Evolutionary conservation across 2,113 vertebrate species (phyloP), one percentile per base, ranked within the genome.

Genomic region (Salminus brasiliensis): DNA sequence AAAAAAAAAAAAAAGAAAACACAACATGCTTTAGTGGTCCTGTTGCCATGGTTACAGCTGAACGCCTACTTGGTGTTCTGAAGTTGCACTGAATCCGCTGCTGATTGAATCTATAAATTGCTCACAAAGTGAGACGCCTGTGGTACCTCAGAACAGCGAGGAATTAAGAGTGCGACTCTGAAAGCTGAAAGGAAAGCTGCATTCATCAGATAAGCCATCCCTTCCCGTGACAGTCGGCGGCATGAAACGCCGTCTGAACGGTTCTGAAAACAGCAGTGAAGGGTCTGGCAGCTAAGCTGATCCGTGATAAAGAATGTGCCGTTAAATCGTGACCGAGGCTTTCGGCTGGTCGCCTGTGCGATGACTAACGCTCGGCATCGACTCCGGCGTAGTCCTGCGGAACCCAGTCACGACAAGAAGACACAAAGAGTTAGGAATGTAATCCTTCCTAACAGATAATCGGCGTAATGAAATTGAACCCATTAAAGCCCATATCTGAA

Each of bases 21-120:
- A 13, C 15, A 76, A 23, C 45, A 15, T 5, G 9, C 30, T 78
- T 83, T 36, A 57, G 39, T 39, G 55, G n/a, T 66, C 34, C 36
- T 55, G 77, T 84, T 84, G 69, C 74, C 66, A 84, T n/a, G 76
- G 66, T 43, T 53, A 84, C 79, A 75, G 23, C 30, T 72, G 68
- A 41, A 72, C 70, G 52, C 72, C 72, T 53, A 29, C 70, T 76
- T 52, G 11, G 25, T n/a, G 57, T 57, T 57, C 34, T 59, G 23
- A 18, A 36, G 18, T 74, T 32, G 55, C 3, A 55, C 25, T 62
- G 57, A 13, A 41, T 32, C 32, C 11, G 0, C 29, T 74, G 76
- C 49, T 29, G 66, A 74, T 23, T 39, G 72, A 71, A 23, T 75
- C 76, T 71, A 75, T 75, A 79, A 83, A 83, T 66, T 79, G 55